phyloP scores from a whole-genome alignment of 2,888 invertebrate species.

The Eristalis intricaria region DNA sequence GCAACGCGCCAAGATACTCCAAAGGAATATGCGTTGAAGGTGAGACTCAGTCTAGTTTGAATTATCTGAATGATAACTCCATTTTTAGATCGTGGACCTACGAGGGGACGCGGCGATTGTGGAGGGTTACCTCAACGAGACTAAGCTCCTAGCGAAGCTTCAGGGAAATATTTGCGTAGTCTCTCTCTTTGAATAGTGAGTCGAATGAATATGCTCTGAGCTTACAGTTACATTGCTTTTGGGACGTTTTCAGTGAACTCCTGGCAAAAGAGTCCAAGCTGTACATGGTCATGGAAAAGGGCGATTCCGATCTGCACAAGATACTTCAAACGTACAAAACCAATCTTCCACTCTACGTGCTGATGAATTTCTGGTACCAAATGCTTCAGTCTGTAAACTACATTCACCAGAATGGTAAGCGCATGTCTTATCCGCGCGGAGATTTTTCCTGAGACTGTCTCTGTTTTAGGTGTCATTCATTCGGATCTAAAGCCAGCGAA shows the following conservation, averaged over 20 bases:
- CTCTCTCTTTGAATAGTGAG: conserved; percentile 93
- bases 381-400: conserved; percentile 95
- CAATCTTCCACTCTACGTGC: conserved; percentile 87
- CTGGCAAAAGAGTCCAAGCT: conserved; percentile 85
- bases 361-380: conserved; percentile 95
- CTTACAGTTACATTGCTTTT: conserved; percentile 30
- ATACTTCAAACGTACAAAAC: conserved; percentile 85
- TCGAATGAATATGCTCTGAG: conserved; percentile 72
- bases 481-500: conserved; percentile 98
- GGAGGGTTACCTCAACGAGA: conserved; percentile 94
- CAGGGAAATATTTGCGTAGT: conserved; percentile 93
- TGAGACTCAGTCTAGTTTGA: conserved; percentile 40
- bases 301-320: conserved; percentile 93
- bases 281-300: conserved; percentile 95
- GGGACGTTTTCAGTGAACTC: conserved; percentile 86
- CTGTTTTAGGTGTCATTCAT: conserved; percentile 91
- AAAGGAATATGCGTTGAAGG: conserved; percentile 79
- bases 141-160: conserved; percentile 89
- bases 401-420: conserved; percentile 90
- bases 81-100: conserved; percentile 90
- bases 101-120: conserved; percentile 87
- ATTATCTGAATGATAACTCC: conserved; percentile 22
- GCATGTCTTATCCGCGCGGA: not conserved
- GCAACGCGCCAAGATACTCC: conserved; percentile 76
- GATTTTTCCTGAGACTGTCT: not conserved